These are phyloP conservation scores for Aleiodes leptofemur DNA, from an alignment of 2,888 invertebrate species.

Conservation along the genomic window DNA sequence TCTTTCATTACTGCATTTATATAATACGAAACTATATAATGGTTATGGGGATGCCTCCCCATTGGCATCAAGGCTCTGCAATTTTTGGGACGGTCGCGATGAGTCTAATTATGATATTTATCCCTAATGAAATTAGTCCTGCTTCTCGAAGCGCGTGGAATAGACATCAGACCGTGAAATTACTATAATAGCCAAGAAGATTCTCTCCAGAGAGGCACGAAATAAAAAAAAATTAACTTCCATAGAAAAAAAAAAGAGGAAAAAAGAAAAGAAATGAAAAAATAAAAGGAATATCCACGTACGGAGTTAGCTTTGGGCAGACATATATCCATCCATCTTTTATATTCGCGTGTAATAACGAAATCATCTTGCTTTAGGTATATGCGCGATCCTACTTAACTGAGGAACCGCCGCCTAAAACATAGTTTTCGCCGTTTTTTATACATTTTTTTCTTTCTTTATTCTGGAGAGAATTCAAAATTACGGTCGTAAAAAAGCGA, in stretches of 20 bases:
- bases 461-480: slow-evolving; percentile 70
- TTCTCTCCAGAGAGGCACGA: slow-evolving; percentile 52
- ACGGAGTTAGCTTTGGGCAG: slow-evolving; percentile 1
- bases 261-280: background rate
- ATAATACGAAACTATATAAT: slow-evolving; percentile 5
- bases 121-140: slow-evolving; percentile 75
- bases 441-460: background rate
- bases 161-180: slow-evolving; percentile 72
- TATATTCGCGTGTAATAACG: slow-evolving; percentile 33
- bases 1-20: slow-evolving; percentile 6
- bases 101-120: slow-evolving; percentile 74
- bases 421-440: slow-evolving; percentile 49
- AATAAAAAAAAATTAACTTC: slow-evolving; percentile 38
- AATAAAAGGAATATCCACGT: slow-evolving; percentile 20
- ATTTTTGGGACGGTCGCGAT: slow-evolving; percentile 65
- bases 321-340: slow-evolving; percentile 31
- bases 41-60: background rate
- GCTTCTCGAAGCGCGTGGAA: slow-evolving; percentile 66
- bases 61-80: slow-evolving; percentile 56
- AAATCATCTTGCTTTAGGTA: slow-evolving; percentile 16
- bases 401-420: slow-evolving; percentile 21
- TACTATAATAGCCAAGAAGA: slow-evolving; percentile 71
- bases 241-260: slow-evolving; percentile 23
- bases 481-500: slow-evolving; percentile 72
- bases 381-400: slow-evolving; percentile 12